Percentiles rank a stretch among this genome's conserved stretches.
phyloP scores from a whole-genome alignment of 2,888 invertebrate species.

The Nyleta sp. region DNA sequence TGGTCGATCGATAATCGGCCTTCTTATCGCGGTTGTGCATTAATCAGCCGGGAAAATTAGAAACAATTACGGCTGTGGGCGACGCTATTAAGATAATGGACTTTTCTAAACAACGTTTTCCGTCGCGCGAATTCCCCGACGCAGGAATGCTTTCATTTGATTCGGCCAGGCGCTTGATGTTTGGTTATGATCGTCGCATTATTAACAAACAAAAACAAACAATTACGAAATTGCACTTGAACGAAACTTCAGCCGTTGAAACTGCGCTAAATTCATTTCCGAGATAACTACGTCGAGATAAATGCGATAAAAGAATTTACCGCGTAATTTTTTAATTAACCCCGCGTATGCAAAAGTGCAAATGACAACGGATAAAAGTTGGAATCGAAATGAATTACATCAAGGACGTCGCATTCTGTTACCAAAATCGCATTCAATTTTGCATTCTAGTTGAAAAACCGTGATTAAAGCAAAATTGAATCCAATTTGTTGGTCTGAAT shows the following conservation, averaged over 20 bases:
- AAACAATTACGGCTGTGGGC: conserved; percentile 46
- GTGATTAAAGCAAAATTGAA: too few relatives aligned
- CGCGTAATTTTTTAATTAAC: too few relatives aligned
- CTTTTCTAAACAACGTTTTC: conserved; percentile 43
- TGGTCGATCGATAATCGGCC: conserved; percentile 47
- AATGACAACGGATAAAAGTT: too few relatives aligned
- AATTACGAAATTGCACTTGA: background rate
- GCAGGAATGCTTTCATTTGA: conserved; percentile 45
- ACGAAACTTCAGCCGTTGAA: conserved; percentile 1
- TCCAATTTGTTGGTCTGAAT: too few relatives aligned
- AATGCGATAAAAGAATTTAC: too few relatives aligned
- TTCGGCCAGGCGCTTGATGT: background rate
- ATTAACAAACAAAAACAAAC: conserved; percentile 9
- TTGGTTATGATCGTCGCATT: conserved; percentile 9
- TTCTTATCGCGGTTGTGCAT: conserved; percentile 37
- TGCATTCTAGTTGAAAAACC: too few relatives aligned
- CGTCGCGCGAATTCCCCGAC: conserved; percentile 4
- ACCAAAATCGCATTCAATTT: too few relatives aligned
- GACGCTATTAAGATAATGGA: conserved; percentile 46
- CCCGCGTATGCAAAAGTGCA: too few relatives aligned
- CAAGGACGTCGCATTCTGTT: too few relatives aligned
- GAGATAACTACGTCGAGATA: too few relatives aligned
- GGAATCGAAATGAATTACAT: too few relatives aligned
- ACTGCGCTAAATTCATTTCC: background rate
- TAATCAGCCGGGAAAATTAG: conserved; percentile 48